These are phyloP conservation scores for Cheilosia urbana DNA, from an alignment of 2,888 invertebrate genomes.

Conservation along the genomic window DNA sequence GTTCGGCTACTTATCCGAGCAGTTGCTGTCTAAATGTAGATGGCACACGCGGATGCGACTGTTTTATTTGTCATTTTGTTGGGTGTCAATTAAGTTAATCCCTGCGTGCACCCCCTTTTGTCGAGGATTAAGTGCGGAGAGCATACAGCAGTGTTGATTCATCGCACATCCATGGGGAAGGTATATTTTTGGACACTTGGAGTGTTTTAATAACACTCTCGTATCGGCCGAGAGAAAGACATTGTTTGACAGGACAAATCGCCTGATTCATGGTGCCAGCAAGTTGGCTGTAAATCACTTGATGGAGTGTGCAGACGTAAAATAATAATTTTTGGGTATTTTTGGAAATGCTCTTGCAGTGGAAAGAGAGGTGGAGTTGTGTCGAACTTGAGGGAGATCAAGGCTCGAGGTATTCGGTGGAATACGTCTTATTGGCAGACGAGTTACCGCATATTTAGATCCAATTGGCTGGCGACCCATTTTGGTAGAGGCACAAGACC, in stretches of 20 bases:
- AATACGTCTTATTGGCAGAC: too few relatives aligned
- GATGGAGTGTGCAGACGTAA: constrained; percentile 12
- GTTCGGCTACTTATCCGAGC: constrained; percentile 38
- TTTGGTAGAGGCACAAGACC: too few relatives aligned
- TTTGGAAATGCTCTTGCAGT: background rate
- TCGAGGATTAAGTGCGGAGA: constrained; percentile 38
- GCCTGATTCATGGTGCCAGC: constrained; percentile 64
- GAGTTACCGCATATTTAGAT: too few relatives aligned
- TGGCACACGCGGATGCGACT: constrained; percentile 49
- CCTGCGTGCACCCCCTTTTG: constrained; percentile 45
- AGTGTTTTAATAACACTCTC: constrained; percentile 46
- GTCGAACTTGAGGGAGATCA: too few relatives aligned
- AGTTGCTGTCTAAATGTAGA: constrained; percentile 26
- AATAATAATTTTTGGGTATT: constrained; percentile 6
- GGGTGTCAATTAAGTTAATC: constrained; percentile 70
- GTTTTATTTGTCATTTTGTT: constrained; percentile 72
- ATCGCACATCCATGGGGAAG: background rate
- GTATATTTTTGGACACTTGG: constrained; percentile 45
- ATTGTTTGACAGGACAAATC: constrained; percentile 64
- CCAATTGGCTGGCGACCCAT: too few relatives aligned
- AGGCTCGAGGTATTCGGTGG: too few relatives aligned
- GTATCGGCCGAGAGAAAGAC: constrained; percentile 13
- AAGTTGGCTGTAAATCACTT: constrained; percentile 66
- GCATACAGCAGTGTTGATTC: background rate
- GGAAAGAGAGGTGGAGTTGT: background rate